phyloP scores from a whole-genome alignment of 2,797 vertebrate species.

The Triplophysa bombifrons region DNA sequence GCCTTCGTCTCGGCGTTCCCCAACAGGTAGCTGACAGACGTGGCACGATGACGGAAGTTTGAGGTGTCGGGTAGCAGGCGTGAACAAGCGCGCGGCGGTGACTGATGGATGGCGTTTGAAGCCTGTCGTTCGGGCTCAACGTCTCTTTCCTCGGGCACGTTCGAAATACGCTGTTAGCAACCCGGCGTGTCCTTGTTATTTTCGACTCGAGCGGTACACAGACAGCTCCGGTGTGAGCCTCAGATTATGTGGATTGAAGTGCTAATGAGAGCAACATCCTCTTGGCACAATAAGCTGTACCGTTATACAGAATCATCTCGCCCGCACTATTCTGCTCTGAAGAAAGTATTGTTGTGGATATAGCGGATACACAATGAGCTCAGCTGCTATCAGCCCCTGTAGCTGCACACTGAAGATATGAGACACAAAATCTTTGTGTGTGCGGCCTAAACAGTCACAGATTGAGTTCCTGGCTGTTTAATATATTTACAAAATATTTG shows the following conservation, averaged over 20 bases:
- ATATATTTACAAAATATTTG: background rate
- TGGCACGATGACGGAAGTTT: conserved; percentile 10
- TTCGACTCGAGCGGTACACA: background rate
- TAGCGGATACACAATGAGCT: background rate
- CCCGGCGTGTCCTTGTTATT: conserved; percentile 1
- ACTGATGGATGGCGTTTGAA: conserved; percentile 35
- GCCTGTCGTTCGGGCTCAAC: background rate
- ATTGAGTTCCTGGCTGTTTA: background rate
- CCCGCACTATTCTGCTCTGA: conserved; percentile 31
- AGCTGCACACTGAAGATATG: conserved; percentile 10
- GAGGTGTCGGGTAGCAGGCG: background rate
- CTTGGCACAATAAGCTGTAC: conserved; percentile 2
- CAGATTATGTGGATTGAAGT: conserved; percentile 48
- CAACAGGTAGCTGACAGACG: conserved; percentile 24
- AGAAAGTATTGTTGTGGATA: conserved; percentile 19
- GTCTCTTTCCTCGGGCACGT: background rate
- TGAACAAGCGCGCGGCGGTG: background rate
- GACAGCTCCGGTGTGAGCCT: conserved; percentile 10
- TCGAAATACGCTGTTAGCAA: conserved; percentile 9
- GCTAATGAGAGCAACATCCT: conserved; percentile 43
- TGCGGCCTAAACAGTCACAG: conserved; percentile 2
- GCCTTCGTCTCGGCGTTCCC: conserved; percentile 29
- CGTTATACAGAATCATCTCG: conserved; percentile 3
- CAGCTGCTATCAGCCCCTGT: background rate
- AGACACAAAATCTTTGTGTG: background rate